Evolutionary conservation across 2,888 invertebrate species (phyloP).

Genomic region (Catocala nupta): DNA sequence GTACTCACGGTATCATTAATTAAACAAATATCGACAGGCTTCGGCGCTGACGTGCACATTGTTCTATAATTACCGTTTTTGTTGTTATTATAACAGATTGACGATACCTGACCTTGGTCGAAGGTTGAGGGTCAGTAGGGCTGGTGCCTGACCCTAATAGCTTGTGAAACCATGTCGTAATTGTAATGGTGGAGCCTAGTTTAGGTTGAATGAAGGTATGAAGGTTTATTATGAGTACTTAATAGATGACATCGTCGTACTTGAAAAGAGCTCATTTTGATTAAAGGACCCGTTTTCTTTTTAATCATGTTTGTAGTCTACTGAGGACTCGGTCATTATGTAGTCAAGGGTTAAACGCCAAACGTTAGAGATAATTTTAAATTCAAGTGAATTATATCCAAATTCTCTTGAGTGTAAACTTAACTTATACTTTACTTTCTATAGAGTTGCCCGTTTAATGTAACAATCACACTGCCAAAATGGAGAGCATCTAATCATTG

Average conservation of each 20-base stretch:
- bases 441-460: too few relatives aligned
- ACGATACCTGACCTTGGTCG: slow-evolving; percentile 24
- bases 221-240: neutral
- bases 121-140: slow-evolving; percentile 31
- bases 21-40: slow-evolving; percentile 45
- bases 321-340: too few relatives aligned
- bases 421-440: too few relatives aligned
- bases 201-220: slow-evolving; percentile 19
- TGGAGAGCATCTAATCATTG: too few relatives aligned
- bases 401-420: too few relatives aligned
- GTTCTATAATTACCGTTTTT: slow-evolving; percentile 41
- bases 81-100: slow-evolving; percentile 30
- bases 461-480: too few relatives aligned
- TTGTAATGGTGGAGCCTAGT: slow-evolving; percentile 9
- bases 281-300: too few relatives aligned
- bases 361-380: too few relatives aligned
- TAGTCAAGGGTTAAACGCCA: too few relatives aligned
- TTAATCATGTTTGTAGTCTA: too few relatives aligned
- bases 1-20: slow-evolving; percentile 11
- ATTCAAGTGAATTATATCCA: too few relatives aligned
- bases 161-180: slow-evolving; percentile 7
- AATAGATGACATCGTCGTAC: slow-evolving; percentile 6
- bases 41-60: slow-evolving; percentile 29
- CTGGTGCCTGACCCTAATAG: slow-evolving; percentile 35
- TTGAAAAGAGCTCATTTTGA: neutral